Evolutionary conservation across 2,888 invertebrate genomes (phyloP).

Genomic region (Sinhomidia bicolor): DNA sequence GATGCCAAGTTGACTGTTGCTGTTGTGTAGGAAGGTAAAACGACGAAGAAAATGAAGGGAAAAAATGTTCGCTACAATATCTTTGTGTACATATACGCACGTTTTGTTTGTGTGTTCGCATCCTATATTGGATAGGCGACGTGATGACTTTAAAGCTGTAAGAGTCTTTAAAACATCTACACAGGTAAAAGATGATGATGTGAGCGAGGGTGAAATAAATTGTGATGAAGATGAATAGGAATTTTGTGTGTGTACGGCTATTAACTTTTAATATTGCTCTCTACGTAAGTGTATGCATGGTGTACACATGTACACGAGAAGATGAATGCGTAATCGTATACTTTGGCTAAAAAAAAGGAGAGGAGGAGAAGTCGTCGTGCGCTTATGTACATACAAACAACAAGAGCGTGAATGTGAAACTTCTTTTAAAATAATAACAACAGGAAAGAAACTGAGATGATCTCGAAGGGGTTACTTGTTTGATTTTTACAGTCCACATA

Average conservation of each 20-base stretch:
- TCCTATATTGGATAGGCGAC: neutral
- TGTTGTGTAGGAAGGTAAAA: constrained; percentile 15
- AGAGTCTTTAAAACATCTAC: neutral
- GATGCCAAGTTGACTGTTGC: neutral
- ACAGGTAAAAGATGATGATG: neutral
- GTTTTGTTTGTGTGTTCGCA: neutral
- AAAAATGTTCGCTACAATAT: neutral
- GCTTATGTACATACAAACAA: neutral
- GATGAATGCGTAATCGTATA: no score
- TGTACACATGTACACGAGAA: no score
- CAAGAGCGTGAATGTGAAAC: neutral
- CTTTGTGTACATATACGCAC: neutral
- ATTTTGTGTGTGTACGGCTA: neutral
- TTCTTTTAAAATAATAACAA: constrained; percentile 13
- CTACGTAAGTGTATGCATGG: neutral
- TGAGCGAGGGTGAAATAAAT: neutral
- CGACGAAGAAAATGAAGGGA: neutral
- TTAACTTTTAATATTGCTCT: neutral
- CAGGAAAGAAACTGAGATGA: neutral
- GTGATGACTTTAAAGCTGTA: neutral
- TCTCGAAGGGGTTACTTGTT: constrained; percentile 7
- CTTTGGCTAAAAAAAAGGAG: no score
- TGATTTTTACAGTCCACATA: neutral
- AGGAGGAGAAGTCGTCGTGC: neutral
- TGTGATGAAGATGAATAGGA: constrained; percentile 22